phyloP scores from a whole-genome alignment of 2,888 invertebrate genomes.

The Xylocampa areola region DNA sequence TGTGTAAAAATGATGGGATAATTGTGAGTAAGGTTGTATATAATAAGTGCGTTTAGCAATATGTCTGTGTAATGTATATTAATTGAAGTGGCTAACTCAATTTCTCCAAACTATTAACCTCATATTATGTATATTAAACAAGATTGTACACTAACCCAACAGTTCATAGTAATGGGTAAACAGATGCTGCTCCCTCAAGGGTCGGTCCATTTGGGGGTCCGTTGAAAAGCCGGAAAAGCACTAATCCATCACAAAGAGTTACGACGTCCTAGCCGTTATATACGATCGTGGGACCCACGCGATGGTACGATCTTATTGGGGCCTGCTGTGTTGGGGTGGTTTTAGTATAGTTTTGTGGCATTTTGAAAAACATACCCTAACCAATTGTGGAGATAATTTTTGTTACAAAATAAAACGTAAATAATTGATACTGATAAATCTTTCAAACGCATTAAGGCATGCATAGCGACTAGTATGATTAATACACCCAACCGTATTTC shows the following conservation, averaged over 20 bases:
- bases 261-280: constrained; percentile 72
- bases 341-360: constrained; percentile 10
- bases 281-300: constrained; percentile 67
- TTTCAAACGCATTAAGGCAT: no score
- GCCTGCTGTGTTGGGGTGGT: constrained; percentile 33
- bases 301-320: constrained; percentile 54
- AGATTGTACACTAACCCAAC: constrained; percentile 54
- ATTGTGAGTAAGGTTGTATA: no score
- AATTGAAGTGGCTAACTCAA: no score
- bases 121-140: constrained; percentile 34
- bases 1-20: no score
- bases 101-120: background rate
- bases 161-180: constrained; percentile 57
- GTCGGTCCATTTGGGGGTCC: constrained; percentile 75
- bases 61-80: background rate
- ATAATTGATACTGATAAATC: no score
- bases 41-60: no score
- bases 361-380: no score
- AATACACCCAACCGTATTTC: no score
- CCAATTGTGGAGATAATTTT: no score
- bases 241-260: constrained; percentile 83
- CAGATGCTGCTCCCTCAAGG: constrained; percentile 59
- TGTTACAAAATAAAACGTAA: no score
- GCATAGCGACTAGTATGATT: no score
- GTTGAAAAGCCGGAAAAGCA: constrained; percentile 85